These are phyloP conservation scores for Limosa lapponica DNA, from an alignment of 2,797 vertebrate genomes.

Conservation along the genomic window DNA sequence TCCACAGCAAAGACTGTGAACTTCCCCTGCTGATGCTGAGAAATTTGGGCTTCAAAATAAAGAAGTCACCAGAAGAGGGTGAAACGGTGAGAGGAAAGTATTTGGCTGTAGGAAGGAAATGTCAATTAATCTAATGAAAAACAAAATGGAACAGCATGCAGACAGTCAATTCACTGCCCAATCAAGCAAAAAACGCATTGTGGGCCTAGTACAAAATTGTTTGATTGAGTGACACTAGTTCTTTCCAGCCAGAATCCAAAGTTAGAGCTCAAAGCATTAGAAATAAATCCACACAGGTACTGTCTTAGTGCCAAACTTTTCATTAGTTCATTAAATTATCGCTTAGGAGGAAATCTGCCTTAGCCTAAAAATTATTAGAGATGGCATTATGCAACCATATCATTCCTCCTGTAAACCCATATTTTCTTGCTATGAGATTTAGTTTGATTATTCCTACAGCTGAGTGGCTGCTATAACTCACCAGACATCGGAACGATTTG, in stretches of 20 bases:
- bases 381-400: background rate
- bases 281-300: background rate
- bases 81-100: background rate
- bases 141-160: background rate
- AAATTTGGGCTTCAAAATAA: background rate
- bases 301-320: background rate
- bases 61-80: background rate
- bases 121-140: background rate
- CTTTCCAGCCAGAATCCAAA: background rate
- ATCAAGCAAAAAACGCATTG: background rate
- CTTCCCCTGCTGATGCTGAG: background rate
- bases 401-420: background rate
- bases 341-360: background rate
- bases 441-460: background rate
- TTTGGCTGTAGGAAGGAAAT: background rate
- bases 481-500: constrained; percentile 81
- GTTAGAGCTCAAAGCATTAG: background rate
- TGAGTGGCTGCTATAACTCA: constrained; percentile 42
- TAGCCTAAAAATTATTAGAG: background rate
- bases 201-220: background rate
- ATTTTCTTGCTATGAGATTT: background rate
- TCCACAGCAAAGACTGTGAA: background rate
- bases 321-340: background rate
- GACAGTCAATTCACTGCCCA: background rate
- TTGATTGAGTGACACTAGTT: background rate